Conservation (phyloP, 2,113 vertebrate genomes). For the Cnemophilus loriae region DNA sequence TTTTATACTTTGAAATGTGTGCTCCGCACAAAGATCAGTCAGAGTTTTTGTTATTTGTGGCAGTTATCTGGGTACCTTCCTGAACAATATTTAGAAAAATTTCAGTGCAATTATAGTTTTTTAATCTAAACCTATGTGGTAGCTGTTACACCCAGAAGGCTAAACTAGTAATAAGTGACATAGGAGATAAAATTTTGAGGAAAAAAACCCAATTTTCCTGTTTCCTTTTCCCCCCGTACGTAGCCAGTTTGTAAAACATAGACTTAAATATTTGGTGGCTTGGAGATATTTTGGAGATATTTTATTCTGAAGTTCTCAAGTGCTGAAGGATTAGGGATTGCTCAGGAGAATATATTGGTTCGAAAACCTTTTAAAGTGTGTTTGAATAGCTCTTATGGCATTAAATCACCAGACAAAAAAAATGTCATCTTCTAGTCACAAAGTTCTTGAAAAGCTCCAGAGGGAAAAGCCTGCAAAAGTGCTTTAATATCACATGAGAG, state of each 20-base stretch:
- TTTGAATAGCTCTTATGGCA: slow-evolving; percentile 22
- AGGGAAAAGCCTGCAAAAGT: slow-evolving; percentile 27
- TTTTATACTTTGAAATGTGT: background rate
- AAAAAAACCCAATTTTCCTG: too few relatives aligned
- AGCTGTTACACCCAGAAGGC: background rate
- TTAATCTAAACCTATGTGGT: background rate
- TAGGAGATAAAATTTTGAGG: slow-evolving; percentile 11
- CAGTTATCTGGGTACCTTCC: background rate
- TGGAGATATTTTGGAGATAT: background rate
- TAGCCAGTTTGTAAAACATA: slow-evolving; percentile 15
- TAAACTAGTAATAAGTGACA: slow-evolving; percentile 30
- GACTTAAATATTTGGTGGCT: slow-evolving; percentile 36
- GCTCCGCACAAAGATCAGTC: background rate
- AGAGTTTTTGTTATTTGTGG: background rate
- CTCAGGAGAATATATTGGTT: background rate
- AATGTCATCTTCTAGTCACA: background rate
- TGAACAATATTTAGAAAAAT: background rate
- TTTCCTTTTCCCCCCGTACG: background rate
- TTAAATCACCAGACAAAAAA: slow-evolving; percentile 42
- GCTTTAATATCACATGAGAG: slow-evolving; percentile 12
- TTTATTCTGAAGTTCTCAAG: slow-evolving; percentile 27
- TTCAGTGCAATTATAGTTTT: background rate
- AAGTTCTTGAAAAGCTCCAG: background rate
- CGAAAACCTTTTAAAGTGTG: slow-evolving; percentile 32
- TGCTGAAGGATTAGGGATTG: background rate